Evolutionary conservation across 2,888 invertebrate genomes (phyloP), one percentile per base, ranked within the genome.

Genomic region (Tenodera sinensis): DNA sequence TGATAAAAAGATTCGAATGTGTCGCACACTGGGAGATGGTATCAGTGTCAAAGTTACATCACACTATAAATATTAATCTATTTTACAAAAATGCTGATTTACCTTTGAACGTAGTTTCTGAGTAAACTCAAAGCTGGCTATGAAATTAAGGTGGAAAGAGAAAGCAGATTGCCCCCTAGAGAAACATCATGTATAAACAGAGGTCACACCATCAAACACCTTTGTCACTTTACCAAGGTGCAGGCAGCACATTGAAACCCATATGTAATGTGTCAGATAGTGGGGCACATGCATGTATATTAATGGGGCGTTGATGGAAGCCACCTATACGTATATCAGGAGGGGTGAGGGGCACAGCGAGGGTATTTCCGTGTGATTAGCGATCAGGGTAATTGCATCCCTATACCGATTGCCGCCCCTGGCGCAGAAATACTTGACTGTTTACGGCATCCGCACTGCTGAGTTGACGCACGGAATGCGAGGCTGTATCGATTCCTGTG

Each of bases 351-450:
- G 27, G 54, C 7, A 47, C 30, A 9, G 15, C 6, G 81, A 85
- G 12, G 71, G 71, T 28, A 47, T 86, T 86, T 86, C 86, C 86
- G 81, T 81, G 86, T 86, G 86, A 86, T 86, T 86, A 86, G 86
- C 34, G 86, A 86, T 86, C 42, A 20, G 71, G 25, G 28, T 86
- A 86, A 86, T 86, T 86, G 81, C 81, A 71, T 28, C 86, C 47
- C 28, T 42, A 71, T 30, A 86, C 28, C 82, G 86, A 85, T 86
- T 86, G 86, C 86, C 30, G 81, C 28, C 28, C 27, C 25, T 15
- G 47, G 86, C 30, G 25, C 30, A 30, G 84, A 84, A 71, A 84
- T 84, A 34, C 30, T 84, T 34, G 28, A 14, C 83, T 83, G 83
- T 27, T 28, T 83, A 27, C 28, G 28, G 30, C 25, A 34, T 34